Percentiles rank a stretch among this genome's conserved stretches.
Evolutionary conservation across 2,888 invertebrate species (phyloP).

Genomic region (Bombylius discolor): DNA sequence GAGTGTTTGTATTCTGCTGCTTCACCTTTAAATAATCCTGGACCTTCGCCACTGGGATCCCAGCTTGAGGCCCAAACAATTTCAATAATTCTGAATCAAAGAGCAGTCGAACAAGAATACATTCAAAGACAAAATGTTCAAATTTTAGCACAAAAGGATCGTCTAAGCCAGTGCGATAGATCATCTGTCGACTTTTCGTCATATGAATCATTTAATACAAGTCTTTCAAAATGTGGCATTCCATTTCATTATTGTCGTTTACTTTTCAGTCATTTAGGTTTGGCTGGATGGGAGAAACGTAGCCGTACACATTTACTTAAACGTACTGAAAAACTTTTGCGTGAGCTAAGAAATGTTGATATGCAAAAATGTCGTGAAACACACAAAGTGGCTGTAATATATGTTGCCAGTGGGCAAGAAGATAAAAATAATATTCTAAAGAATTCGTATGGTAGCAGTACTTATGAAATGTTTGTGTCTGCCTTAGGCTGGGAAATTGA

Average conservation of each 20-base stretch:
- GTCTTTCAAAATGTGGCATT: slow-evolving; percentile 40
- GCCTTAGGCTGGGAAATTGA: slow-evolving; percentile 65
- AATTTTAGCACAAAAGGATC: slow-evolving; percentile 4
- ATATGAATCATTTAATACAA: slow-evolving; percentile 38
- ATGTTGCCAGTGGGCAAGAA: slow-evolving; percentile 95
- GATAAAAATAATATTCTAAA: slow-evolving; percentile 78
- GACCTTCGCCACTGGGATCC: slow-evolving; percentile 56
- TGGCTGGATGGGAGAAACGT: slow-evolving; percentile 80
- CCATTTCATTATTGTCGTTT: slow-evolving; percentile 77
- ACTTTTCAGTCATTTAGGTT: slow-evolving; percentile 82
- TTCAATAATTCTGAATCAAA: slow-evolving; percentile 69
- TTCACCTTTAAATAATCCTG: slow-evolving; percentile 58
- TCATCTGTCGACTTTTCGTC: slow-evolving; percentile 23
- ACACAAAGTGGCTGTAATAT: slow-evolving; percentile 95
- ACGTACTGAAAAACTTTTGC: slow-evolving; percentile 74
- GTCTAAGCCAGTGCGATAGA: not conserved
- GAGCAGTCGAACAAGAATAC: slow-evolving; percentile 70
- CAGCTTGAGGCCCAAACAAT: slow-evolving; percentile 77
- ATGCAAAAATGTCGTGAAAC: slow-evolving; percentile 82
- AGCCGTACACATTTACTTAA: slow-evolving; percentile 71
- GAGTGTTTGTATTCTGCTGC: slow-evolving; percentile 58
- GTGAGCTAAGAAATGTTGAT: slow-evolving; percentile 88
- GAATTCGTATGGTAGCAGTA: slow-evolving; percentile 85
- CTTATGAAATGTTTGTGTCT: slow-evolving; percentile 74
- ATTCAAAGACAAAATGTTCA: slow-evolving; percentile 33